Conservation (phyloP, 2,113 vertebrate species). For the Pedetes capensis region DNA sequence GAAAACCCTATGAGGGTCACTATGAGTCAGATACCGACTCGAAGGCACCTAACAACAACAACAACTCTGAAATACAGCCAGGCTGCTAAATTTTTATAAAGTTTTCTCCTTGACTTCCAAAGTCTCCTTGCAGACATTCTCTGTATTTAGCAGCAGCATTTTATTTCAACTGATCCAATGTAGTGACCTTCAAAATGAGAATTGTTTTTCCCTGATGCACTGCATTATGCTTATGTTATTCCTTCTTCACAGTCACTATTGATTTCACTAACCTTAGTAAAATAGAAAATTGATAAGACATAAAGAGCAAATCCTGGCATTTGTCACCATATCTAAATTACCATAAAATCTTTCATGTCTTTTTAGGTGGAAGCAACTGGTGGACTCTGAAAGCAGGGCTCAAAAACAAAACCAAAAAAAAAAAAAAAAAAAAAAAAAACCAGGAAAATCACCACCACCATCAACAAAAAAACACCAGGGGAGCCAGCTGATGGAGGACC, state of each 20-base stretch:
- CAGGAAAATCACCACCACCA: too few species aligned
- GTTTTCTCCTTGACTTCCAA: slow-evolving; percentile 44
- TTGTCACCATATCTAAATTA: background rate
- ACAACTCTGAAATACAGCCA: background rate
- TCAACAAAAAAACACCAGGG: background rate
- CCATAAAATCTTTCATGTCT: background rate
- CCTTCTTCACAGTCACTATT: background rate
- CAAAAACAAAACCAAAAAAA: background rate
- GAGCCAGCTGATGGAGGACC: background rate
- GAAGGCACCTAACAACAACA: too few species aligned
- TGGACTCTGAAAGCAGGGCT: background rate
- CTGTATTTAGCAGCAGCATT: background rate
- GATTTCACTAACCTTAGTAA: background rate
- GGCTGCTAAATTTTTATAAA: background rate
- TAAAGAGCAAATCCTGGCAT: slow-evolving; percentile 6
- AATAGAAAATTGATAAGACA: background rate
- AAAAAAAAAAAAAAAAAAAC: background rate
- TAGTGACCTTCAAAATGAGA: slow-evolving; percentile 3
- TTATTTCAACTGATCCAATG: background rate
- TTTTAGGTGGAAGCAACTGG: background rate
- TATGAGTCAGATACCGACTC: too few species aligned
- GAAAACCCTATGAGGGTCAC: too few species aligned
- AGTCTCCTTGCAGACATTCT: background rate
- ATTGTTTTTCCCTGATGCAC: background rate
- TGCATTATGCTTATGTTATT: background rate